Evolutionary conservation across 2,888 invertebrate species (phyloP), one percentile per base, ranked within the genome.

Genomic region (Lacanobia oleracea): DNA sequence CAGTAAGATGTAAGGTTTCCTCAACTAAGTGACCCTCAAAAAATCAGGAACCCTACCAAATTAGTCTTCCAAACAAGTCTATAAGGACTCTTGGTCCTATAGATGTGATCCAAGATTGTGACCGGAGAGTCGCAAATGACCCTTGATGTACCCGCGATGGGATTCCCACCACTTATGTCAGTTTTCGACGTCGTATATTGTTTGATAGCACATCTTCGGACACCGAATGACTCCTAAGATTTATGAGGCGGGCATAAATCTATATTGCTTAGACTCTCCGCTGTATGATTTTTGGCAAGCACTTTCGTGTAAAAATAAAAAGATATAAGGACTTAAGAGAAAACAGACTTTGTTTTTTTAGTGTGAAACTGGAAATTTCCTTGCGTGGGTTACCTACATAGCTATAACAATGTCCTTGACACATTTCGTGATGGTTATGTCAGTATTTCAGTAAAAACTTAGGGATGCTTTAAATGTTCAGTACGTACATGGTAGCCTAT

Each of bases 121-220:
- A 14, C 23, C 3, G 12, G 53, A 77, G 51, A 45, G 21, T 68
- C 37, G 14, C 23, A 16, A 70, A 69, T 77, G 82, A 67, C 63
- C 53, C 82, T 77, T 68, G 77, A 81, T 72, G 57, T 76, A 14
- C 76, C 67, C 56, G 54, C 50, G 50, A 40, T 53, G 23, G 45
- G 33, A 67, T 66, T 56, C 37, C 37, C 65, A 54, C 66, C 77
- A 76, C 84, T 81, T 81, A 63, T 64, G 50, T 67, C 48, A 37
- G 14, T 50, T 76, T 50, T 45, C 51, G 65, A 59, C 57, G 27
- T 54, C 33, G n/a, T 76, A 64, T 69, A 81, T 66, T 77, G 48
- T 57, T 66, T 77, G 63, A 60, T 43, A 65, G 54, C 37, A 50
- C 45, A 14, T 53, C 48, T 62, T 57, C 23, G 37, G 62, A 60